Percentiles rank a stretch among this genome's conserved stretches.
Evolutionary conservation across 1,140 invertebrate genomes (phyloP).

Genomic region (Phocides pigmalion): DNA sequence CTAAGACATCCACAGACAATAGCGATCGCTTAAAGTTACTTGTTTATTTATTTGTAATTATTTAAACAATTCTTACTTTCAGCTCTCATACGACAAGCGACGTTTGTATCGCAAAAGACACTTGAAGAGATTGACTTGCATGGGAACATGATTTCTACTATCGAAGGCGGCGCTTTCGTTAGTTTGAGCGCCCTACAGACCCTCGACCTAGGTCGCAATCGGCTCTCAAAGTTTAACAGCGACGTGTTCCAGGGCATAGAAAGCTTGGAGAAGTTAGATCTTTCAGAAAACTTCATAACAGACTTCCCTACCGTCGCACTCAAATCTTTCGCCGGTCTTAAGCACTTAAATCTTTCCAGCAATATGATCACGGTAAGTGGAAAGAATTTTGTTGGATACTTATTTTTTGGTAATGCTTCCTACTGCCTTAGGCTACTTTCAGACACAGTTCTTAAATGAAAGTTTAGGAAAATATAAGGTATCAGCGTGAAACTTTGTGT

Average conservation of each 20-base stretch:
- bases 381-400: constrained; percentile 6
- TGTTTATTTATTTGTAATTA: no score
- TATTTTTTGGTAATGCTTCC: no score
- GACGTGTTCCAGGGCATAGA: constrained; percentile 91
- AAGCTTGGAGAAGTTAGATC: constrained; percentile 90
- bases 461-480: no score
- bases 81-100: constrained; percentile 87
- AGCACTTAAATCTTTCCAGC: constrained; percentile 91
- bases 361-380: constrained; percentile 91
- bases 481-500: no score
- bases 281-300: constrained; percentile 93
- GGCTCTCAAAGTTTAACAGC: constrained; percentile 90
- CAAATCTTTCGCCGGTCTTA: constrained; percentile 87
- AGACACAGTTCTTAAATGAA: no score
- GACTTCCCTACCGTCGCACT: constrained; percentile 91
- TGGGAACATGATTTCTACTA: constrained; percentile 88
- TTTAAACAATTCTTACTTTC: no score
- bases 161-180: constrained; percentile 90
- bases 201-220: constrained; percentile 90
- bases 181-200: constrained; percentile 87
- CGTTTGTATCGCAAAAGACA: constrained; percentile 87
- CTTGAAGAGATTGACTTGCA: constrained; percentile 90
- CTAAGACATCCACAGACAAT: no score
- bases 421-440: no score
- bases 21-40: no score